A percentile compares a stretch with the other conserved stretches of the same genome.
phyloP scores from a whole-genome alignment of 1,140 invertebrate genomes.

The Stegodyphus dumicola region DNA sequence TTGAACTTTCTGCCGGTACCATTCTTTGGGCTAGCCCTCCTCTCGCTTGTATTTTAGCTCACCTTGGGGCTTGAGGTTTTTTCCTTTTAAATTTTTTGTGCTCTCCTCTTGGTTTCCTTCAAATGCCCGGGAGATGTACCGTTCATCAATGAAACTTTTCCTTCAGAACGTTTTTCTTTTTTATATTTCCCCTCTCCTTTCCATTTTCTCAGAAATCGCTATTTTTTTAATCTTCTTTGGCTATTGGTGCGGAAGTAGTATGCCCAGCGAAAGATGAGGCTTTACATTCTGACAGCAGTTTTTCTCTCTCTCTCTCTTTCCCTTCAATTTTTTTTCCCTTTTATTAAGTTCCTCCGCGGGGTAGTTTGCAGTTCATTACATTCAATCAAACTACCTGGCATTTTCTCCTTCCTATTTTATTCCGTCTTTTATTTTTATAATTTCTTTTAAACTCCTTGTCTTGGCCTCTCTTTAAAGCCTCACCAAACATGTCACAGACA shows the following conservation, averaged over 20 bases:
- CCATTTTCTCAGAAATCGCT: slow-evolving; percentile 46
- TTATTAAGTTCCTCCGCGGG: slow-evolving; percentile 38
- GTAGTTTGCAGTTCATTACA: slow-evolving; percentile 53
- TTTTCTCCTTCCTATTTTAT: slow-evolving; percentile 23
- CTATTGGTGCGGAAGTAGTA: slow-evolving; percentile 37
- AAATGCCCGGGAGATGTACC: slow-evolving; percentile 41
- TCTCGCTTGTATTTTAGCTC: slow-evolving; percentile 13
- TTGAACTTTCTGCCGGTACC: slow-evolving; percentile 5
- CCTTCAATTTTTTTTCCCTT: slow-evolving; percentile 13
- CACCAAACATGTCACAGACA: slow-evolving; percentile 53
- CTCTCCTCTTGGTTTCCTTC: slow-evolving; percentile 22
- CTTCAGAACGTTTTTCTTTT: slow-evolving; percentile 17
- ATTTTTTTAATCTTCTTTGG: slow-evolving; percentile 38
- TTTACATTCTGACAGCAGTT: slow-evolving; percentile 50
- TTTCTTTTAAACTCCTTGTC: slow-evolving; percentile 37
- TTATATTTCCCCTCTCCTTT: slow-evolving; percentile 14
- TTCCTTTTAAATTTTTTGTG: background rate
- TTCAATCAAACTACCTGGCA: slow-evolving; percentile 52
- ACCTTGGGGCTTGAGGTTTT: slow-evolving; percentile 10
- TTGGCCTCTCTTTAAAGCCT: slow-evolving; percentile 38
- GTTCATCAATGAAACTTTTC: slow-evolving; percentile 48
- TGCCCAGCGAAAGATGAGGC: slow-evolving; percentile 44
- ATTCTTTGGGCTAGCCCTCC: background rate
- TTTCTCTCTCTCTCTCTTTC: background rate
- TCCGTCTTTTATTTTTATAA: slow-evolving; percentile 15